Evolutionary conservation across 2,888 invertebrate species (phyloP).

Genomic region (Melanostoma scalare): DNA sequence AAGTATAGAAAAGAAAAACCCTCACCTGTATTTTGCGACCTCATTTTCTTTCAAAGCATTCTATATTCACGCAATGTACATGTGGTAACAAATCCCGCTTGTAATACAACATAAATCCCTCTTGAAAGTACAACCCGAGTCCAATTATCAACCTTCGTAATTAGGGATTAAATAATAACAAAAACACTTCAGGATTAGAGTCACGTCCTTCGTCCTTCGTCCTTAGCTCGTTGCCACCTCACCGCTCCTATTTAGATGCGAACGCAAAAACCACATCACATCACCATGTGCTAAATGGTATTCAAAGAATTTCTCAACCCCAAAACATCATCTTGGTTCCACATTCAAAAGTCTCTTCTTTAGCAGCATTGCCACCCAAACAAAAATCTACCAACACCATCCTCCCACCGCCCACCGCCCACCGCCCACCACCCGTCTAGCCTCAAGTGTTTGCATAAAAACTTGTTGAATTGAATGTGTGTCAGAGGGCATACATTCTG

Average conservation of each 20-base stretch:
- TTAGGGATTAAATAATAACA: slow-evolving; percentile 68
- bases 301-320: slow-evolving; percentile 61
- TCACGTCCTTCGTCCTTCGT: neutral
- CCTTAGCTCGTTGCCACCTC: neutral
- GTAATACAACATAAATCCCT: slow-evolving; percentile 53
- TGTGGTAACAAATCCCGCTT: slow-evolving; percentile 46
- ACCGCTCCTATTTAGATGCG: neutral
- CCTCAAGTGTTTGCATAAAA: slow-evolving; percentile 51
- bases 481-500: slow-evolving; percentile 28
- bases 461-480: slow-evolving; percentile 67
- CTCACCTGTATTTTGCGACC: neutral
- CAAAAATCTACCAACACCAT: too few species aligned
- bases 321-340: slow-evolving; percentile 57
- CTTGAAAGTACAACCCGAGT: slow-evolving; percentile 53
- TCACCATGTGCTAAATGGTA: slow-evolving; percentile 68
- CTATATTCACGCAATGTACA: slow-evolving; percentile 11
- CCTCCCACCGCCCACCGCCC: neutral
- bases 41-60: slow-evolving; percentile 12
- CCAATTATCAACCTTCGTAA: slow-evolving; percentile 62
- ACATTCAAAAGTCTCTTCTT: slow-evolving; percentile 35
- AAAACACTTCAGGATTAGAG: slow-evolving; percentile 51
- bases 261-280: slow-evolving; percentile 58
- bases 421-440: slow-evolving; percentile 22
- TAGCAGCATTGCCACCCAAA: neutral
- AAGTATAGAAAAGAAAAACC: neutral